Evolutionary conservation across 2,888 invertebrate genomes (phyloP).

Genomic region (Glyphotaelius pellucidus): DNA sequence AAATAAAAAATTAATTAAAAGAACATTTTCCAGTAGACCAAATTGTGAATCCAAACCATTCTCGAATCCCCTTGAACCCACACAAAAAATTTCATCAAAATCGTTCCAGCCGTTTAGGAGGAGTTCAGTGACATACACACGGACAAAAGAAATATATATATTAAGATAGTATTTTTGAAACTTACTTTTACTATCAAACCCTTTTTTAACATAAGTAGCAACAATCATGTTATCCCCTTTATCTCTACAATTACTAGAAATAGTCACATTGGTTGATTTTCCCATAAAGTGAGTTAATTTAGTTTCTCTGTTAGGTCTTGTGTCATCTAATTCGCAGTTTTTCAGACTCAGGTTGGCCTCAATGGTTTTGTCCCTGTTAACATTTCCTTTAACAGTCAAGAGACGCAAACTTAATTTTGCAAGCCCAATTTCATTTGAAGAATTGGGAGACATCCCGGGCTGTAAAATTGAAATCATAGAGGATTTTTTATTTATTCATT

Average conservation of each 20-base stretch:
- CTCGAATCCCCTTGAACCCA: too few relatives aligned
- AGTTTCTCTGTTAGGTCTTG: constrained; percentile 81
- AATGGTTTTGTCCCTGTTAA: constrained; percentile 86
- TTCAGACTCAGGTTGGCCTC: constrained; percentile 87
- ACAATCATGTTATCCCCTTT: constrained; percentile 86
- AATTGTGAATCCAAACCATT: too few relatives aligned
- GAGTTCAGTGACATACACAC: too few relatives aligned
- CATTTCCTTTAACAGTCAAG: constrained; percentile 86
- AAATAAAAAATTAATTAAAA: too few relatives aligned
- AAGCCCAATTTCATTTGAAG: constrained; percentile 78
- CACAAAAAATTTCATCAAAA: too few relatives aligned
- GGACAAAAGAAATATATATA: too few relatives aligned
- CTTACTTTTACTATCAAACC: constrained; percentile 84
- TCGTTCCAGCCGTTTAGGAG: too few relatives aligned
- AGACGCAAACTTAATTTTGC: constrained; percentile 87
- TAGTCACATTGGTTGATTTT: constrained; percentile 18
- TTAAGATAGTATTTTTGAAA: constrained; percentile 61
- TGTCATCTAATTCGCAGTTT: constrained; percentile 92
- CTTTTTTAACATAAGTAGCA: constrained; percentile 84
- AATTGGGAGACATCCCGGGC: constrained; percentile 55
- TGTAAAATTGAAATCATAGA: constrained; percentile 46
- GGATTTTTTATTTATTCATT: neutral
- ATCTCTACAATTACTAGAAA: constrained; percentile 67
- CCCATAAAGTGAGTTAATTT: constrained; percentile 80
- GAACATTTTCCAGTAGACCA: too few relatives aligned